Evolutionary conservation across 2,888 invertebrate species (phyloP), one percentile per base, ranked within the genome.

Genomic region (Agrenia bidenticulata): DNA sequence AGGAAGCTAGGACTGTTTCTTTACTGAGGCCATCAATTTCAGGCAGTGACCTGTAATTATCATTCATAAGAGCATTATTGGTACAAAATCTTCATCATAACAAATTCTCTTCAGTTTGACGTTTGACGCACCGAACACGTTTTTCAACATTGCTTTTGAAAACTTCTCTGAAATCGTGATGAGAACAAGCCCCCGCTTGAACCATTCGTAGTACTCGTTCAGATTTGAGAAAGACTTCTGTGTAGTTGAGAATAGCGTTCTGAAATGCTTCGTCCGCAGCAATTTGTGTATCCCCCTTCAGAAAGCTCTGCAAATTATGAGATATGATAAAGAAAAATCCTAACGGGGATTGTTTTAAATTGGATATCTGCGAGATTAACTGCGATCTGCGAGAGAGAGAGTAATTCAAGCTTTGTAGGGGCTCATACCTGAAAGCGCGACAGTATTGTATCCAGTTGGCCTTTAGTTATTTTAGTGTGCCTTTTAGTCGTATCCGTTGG

Each of bases 11-110:
- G 49, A 99, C 98, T 51, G 97, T 98, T 83, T 98, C 98, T 84
- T 99, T 99, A 83, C 95, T 97, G 77, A 99, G 83, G 74, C 99
- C 99, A 83, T 99, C 98, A 80, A 99, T 98, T 86, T 99, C 98
- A 74, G 99, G 99, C 79, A 99, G 85, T 79, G 94, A 95, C 82
- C 94, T 89, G 80, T 26, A 23, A 23, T 19, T 32, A n/a, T n/a
- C n/a, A n/a, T n/a, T n/a, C n/a, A 39, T 11, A 39, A 9, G 39
- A 11, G 39, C 39, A 39, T 39, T 39, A 39, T 15, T 39, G 39
- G 39, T 39, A 39, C 39, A n/a, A n/a, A 39, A 15, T 39, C 39
- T 39, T 11, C 39, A 11, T 39, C 9, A 39, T 39, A 39, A 39
- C 39, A 9, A n/a, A n/a, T n/a, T n/a, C n/a, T n/a, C n/a, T n/a